These are phyloP conservation scores for Brachyistius frenatus DNA, from an alignment of 2,113 vertebrate genomes.

Conservation along the genomic window DNA sequence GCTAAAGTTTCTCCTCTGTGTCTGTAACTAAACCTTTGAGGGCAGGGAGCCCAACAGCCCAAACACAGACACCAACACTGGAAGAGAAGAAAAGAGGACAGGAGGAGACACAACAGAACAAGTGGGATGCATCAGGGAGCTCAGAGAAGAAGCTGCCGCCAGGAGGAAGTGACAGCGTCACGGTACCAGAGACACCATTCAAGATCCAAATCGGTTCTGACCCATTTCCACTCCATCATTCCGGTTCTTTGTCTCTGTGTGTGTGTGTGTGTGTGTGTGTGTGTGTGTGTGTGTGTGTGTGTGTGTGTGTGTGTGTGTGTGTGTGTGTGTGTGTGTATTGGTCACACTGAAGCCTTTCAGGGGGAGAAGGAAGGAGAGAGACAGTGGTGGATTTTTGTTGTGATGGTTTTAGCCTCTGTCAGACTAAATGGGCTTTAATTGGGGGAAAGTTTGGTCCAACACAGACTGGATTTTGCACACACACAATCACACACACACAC, in stretches of 20 bases:
- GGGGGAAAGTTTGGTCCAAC: constrained; percentile 49
- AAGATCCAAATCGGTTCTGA: constrained; percentile 54
- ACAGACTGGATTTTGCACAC: constrained; percentile 26
- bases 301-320: constrained; percentile 26
- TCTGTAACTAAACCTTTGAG: constrained; percentile 1
- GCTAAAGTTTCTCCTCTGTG: not conserved
- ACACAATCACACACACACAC: not conserved
- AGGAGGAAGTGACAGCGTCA: constrained; percentile 61
- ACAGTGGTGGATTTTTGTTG: constrained; percentile 50
- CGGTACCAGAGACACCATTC: constrained; percentile 43
- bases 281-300: constrained; percentile 13
- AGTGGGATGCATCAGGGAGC: constrained; percentile 40
- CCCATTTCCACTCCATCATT: constrained; percentile 60
- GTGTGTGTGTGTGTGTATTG: not conserved
- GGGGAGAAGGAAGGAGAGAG: constrained; percentile 23
- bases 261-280: constrained; percentile 23
- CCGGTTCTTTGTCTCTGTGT: constrained; percentile 51
- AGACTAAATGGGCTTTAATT: constrained; percentile 61
- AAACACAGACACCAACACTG: constrained; percentile 9
- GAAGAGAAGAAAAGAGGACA: not conserved
- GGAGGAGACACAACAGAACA: not conserved
- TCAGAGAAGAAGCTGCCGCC: constrained; percentile 39
- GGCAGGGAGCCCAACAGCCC: constrained; percentile 15
- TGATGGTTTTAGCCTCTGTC: constrained; percentile 54
- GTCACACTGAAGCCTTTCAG: constrained; percentile 26